phyloP scores from a whole-genome alignment of 2,113 vertebrate genomes.

The Lamprotornis superbus region DNA sequence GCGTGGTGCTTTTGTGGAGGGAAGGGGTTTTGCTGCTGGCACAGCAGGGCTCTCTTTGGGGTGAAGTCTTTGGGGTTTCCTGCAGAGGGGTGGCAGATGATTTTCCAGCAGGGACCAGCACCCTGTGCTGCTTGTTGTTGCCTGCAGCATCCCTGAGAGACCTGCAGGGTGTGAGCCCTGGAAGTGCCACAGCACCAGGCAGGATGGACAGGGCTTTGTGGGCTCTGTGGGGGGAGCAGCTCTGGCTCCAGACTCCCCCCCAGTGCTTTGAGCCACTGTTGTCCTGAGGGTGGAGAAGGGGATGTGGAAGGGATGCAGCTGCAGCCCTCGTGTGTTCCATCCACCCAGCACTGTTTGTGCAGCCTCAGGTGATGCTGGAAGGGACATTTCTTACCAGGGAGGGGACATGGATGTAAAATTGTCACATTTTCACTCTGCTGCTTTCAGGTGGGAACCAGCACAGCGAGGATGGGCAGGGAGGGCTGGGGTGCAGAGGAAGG shows the following conservation, averaged over 20 bases:
- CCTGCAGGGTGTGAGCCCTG: fast-evolving
- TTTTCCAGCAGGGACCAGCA: not conserved
- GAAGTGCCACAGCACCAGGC: not conserved
- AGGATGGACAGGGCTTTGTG: not conserved
- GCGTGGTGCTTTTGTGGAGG: fast-evolving
- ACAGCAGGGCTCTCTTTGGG: not conserved
- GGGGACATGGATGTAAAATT: fast-evolving
- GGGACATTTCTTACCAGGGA: fast-evolving
- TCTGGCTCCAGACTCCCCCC: not conserved
- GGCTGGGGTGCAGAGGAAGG: not conserved
- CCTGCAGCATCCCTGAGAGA: not conserved
- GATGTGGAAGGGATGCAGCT: not conserved
- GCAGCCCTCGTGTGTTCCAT: not conserved
- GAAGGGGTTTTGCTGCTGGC: not conserved
- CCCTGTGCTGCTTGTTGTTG: not conserved
- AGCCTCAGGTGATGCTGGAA: not conserved
- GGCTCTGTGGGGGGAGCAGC: not conserved
- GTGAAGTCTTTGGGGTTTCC: not conserved
- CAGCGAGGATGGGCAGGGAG: not conserved
- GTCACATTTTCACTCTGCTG: not conserved
- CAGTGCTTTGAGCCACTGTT: not conserved
- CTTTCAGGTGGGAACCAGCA: fast-evolving
- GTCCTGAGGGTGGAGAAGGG: not conserved
- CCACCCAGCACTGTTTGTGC: fast-evolving
- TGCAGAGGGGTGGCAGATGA: not conserved